A percentile compares a stretch with the other conserved stretches of the same genome.
These are phyloP conservation scores for Cyanistes caeruleus DNA, from an alignment of 2,113 vertebrate species.

Conservation along the genomic window DNA sequence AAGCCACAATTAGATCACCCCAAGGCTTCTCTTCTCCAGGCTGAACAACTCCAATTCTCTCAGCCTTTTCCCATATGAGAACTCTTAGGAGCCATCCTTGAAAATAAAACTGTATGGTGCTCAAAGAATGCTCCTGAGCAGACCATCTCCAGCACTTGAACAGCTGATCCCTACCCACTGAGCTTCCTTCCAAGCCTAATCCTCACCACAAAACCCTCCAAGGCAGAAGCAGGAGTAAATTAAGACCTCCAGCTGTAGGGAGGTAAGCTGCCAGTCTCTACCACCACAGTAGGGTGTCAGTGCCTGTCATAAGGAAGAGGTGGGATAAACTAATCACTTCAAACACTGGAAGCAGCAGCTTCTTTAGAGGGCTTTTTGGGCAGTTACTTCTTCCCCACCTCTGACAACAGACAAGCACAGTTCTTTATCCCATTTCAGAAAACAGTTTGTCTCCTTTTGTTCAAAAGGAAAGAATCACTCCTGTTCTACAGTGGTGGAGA, in stretches of 20 bases:
- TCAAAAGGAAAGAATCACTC: background rate
- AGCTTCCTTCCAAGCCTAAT: background rate
- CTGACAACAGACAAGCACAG: background rate
- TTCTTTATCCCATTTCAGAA: background rate
- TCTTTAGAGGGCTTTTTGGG: background rate
- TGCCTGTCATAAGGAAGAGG: background rate
- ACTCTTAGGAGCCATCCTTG: background rate
- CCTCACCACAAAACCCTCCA: background rate
- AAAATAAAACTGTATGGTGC: background rate
- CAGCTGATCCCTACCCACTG: background rate
- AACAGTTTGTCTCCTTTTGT: background rate
- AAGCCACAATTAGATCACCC: background rate
- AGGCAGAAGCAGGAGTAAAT: background rate
- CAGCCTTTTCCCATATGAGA: background rate
- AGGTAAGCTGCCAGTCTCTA: background rate
- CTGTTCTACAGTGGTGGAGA: background rate
- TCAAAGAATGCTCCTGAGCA: background rate
- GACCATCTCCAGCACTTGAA: background rate
- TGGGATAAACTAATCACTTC: background rate
- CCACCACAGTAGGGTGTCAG: background rate
- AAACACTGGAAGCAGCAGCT: background rate
- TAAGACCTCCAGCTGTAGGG: background rate
- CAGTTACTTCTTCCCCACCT: background rate
- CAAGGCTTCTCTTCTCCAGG: background rate
- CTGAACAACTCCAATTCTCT: background rate